These are phyloP conservation scores for Ormyrus rosae DNA, from an alignment of 2,888 invertebrate species.

Conservation along the genomic window DNA sequence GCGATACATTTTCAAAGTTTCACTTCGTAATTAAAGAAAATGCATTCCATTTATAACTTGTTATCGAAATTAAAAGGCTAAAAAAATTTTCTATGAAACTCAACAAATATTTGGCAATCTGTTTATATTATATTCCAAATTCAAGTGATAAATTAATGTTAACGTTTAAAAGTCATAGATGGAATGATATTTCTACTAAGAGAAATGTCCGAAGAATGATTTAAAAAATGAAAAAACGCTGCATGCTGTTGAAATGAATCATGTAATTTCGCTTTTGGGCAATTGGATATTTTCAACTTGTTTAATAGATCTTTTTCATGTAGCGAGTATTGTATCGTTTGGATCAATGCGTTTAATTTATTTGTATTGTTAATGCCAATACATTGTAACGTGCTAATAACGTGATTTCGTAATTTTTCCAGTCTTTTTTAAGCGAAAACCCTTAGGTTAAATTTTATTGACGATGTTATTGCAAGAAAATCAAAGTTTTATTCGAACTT, in stretches of 20 bases:
- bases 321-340: conserved; percentile 12
- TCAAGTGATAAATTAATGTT: too few species aligned
- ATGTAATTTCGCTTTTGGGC: conserved; percentile 21
- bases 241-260: conserved; percentile 14
- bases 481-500: conserved; percentile 54
- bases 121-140: too few species aligned
- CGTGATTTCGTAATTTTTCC: conserved; percentile 45
- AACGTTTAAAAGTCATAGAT: conserved; percentile 12
- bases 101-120: too few species aligned
- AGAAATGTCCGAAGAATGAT: not conserved
- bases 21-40: conserved; percentile 9
- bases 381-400: conserved; percentile 52
- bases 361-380: conserved; percentile 38
- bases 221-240: not conserved
- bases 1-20: conserved; percentile 38
- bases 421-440: conserved; percentile 30
- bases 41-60: conserved; percentile 36
- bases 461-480: conserved; percentile 51
- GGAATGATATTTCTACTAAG: conserved; percentile 26
- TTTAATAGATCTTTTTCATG: conserved; percentile 27
- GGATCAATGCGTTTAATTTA: conserved; percentile 15
- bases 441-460: conserved; percentile 49
- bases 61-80: not conserved
- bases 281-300: conserved; percentile 18
- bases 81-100: not conserved